These are phyloP conservation scores for Rosalia funebris DNA, from an alignment of 2,888 invertebrate genomes.

Conservation along the genomic window DNA sequence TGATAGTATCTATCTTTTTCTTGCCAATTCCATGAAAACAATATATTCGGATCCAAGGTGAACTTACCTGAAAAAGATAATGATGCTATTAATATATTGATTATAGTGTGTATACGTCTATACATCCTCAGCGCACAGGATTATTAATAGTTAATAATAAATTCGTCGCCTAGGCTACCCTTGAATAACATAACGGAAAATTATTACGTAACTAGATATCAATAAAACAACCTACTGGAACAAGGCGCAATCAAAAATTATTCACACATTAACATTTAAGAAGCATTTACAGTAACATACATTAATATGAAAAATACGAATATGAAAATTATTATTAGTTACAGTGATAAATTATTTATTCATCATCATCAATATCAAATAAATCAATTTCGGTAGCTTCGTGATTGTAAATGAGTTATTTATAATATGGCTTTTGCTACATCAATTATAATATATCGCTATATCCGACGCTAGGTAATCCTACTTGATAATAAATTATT, in stretches of 20 bases:
- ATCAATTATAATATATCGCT: conserved; percentile 2
- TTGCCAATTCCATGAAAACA: too few species aligned
- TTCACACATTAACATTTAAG: not conserved
- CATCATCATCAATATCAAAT: not conserved
- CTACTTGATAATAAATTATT: not conserved
- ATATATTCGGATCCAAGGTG: too few species aligned
- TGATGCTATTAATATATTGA: too few species aligned
- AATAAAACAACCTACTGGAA: not conserved
- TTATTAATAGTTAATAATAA: too few species aligned
- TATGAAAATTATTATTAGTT: not conserved
- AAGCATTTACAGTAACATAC: not conserved
- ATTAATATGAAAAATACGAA: not conserved
- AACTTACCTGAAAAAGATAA: too few species aligned
- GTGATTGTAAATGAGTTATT: conserved; percentile 1
- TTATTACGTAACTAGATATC: not conserved
- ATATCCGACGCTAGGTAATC: not conserved
- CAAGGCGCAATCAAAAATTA: not conserved
- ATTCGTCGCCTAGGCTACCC: too few species aligned
- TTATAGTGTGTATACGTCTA: too few species aligned
- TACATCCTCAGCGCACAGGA: too few species aligned
- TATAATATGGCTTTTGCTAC: not conserved
- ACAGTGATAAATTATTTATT: not conserved
- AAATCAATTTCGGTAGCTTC: not conserved
- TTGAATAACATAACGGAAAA: not conserved
- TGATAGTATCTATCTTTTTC: too few species aligned